These are phyloP conservation scores for Natrix natrix DNA, from an alignment of 2,797 vertebrate genomes.

Conservation along the genomic window DNA sequence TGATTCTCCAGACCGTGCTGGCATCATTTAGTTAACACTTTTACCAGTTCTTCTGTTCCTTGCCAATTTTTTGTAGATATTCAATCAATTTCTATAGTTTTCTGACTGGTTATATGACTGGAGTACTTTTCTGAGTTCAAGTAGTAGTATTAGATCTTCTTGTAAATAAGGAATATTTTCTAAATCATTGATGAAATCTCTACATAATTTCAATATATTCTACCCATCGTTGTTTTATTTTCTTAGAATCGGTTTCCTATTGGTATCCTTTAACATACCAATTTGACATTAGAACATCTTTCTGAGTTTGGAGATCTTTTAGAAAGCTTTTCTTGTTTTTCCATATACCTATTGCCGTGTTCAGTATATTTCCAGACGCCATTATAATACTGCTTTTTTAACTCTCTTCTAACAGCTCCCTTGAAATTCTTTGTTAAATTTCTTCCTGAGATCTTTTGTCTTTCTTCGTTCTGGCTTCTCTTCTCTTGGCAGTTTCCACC, in stretches of 20 bases:
- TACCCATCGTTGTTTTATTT: neutral
- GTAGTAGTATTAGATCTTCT: neutral
- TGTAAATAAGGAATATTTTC: neutral
- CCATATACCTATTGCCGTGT: neutral
- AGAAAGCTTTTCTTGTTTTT: neutral
- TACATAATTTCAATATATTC: neutral
- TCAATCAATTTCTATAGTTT: neutral
- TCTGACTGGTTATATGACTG: neutral
- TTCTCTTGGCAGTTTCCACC: neutral
- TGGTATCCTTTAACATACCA: neutral
- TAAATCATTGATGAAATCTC: neutral
- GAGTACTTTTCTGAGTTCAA: neutral
- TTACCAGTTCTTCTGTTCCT: neutral
- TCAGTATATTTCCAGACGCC: neutral
- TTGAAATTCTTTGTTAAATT: neutral
- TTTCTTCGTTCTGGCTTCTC: neutral
- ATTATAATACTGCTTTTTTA: neutral
- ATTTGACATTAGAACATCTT: neutral
- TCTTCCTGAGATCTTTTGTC: neutral
- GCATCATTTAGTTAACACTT: neutral
- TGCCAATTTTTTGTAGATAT: neutral
- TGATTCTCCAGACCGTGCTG: neutral
- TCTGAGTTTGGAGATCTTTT: neutral
- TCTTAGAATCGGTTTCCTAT: neutral
- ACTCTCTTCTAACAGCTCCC: neutral